These are phyloP conservation scores for Syrphus vitripennis DNA, from an alignment of 2,888 invertebrate species.

Conservation along the genomic window DNA sequence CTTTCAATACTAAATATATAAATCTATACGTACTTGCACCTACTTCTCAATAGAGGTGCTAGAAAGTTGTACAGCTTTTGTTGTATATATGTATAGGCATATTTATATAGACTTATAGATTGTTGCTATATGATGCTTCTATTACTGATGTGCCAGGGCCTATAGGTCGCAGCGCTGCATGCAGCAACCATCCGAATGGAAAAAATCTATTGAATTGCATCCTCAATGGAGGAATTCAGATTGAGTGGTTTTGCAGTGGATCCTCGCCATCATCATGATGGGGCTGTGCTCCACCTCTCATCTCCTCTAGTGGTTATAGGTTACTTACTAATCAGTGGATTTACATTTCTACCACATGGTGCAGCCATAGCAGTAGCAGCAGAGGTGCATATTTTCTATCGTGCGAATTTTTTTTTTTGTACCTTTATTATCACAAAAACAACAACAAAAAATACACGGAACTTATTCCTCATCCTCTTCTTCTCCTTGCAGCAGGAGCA, in stretches of 20 bases:
- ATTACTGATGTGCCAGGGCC: not conserved
- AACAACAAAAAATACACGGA: not conserved
- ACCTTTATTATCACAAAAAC: not conserved
- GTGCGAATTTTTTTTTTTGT: slow-evolving; percentile 27
- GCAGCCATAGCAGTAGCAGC: slow-evolving; percentile 9
- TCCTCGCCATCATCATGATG: not conserved
- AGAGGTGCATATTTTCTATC: slow-evolving; percentile 22
- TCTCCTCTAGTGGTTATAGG: slow-evolving; percentile 57
- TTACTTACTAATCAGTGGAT: slow-evolving; percentile 69
- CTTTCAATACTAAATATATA: no score
- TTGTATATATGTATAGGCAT: not conserved
- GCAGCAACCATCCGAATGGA: slow-evolving; percentile 40
- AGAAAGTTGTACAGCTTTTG: slow-evolving; percentile 66
- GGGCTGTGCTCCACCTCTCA: slow-evolving; percentile 16
- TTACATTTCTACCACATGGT: slow-evolving; percentile 64
- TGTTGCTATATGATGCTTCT: not conserved
- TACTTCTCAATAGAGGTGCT: slow-evolving; percentile 52
- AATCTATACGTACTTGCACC: not conserved
- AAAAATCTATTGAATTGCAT: slow-evolving; percentile 68
- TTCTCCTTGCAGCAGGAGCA: no score
- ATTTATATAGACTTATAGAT: not conserved
- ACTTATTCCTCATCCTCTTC: not conserved
- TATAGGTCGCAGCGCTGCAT: not conserved
- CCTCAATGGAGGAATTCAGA: slow-evolving; percentile 62
- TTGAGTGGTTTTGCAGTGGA: slow-evolving; percentile 61